These are phyloP conservation scores for Phyllotreta striolata DNA, from an alignment of 2,888 invertebrate species.

Conservation along the genomic window DNA sequence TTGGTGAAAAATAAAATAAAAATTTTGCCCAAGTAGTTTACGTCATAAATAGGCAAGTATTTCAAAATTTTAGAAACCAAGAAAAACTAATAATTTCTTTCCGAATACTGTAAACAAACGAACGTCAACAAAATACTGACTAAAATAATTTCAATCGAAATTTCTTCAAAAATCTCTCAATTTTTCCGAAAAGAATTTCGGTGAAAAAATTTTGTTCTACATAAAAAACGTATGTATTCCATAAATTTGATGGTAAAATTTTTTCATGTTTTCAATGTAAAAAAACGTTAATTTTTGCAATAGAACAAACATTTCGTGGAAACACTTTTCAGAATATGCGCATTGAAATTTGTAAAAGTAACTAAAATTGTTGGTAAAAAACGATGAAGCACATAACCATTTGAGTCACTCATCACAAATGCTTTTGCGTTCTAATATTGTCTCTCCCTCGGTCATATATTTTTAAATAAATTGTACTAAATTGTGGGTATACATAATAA, in stretches of 20 bases:
- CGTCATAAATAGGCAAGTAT: too few species aligned
- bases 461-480: slow-evolving; percentile 51
- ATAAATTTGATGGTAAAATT: not conserved
- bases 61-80: too few species aligned
- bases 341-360: slow-evolving; percentile 43
- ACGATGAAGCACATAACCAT: slow-evolving; percentile 41
- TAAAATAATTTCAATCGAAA: too few species aligned
- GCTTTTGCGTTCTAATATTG: slow-evolving; percentile 47
- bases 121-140: too few species aligned
- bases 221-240: not conserved
- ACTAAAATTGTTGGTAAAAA: slow-evolving; percentile 44
- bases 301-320: not conserved
- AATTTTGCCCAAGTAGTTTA: too few species aligned
- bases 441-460: slow-evolving; percentile 51
- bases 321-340: slow-evolving; percentile 21
- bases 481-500: slow-evolving; percentile 43
- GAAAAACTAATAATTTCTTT: too few species aligned
- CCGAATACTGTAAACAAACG: too few species aligned
- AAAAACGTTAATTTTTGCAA: not conserved
- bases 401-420: slow-evolving; percentile 51
- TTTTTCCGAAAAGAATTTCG: too few species aligned
- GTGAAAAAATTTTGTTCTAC: too few species aligned
- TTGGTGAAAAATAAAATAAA: too few species aligned
- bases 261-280: too few species aligned
- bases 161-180: too few species aligned